Conservation (phyloP, 2,113 vertebrate species). For the Cygnus atratus region DNA sequence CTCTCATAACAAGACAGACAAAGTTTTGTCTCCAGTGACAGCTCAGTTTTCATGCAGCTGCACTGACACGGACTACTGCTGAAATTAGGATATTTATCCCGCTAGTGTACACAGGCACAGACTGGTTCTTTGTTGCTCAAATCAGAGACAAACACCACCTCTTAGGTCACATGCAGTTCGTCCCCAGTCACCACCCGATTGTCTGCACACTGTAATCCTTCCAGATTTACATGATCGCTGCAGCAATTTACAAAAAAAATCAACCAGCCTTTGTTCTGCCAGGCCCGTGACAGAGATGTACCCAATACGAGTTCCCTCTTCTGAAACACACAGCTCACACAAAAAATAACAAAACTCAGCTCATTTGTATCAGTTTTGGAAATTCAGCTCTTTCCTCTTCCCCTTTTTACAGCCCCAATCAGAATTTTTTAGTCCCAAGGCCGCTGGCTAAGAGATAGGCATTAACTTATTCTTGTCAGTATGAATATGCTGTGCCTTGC, state of each 20-base stretch:
- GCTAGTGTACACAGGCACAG: not conserved
- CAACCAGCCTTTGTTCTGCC: not conserved
- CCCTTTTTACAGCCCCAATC: not conserved
- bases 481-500: not conserved
- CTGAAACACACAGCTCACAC: not conserved
- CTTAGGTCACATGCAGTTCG: not conserved
- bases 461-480: not conserved
- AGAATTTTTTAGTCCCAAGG: not conserved
- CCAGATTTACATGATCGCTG: accelerated
- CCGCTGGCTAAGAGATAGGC: not conserved
- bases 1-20: constrained; percentile 25
- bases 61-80: not conserved
- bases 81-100: constrained; percentile 21
- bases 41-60: constrained; percentile 19
- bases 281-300: accelerated
- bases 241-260: not conserved
- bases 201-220: not conserved
- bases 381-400: not conserved
- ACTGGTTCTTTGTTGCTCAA: constrained; percentile 31
- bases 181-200: not conserved
- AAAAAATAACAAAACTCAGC: not conserved
- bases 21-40: constrained; percentile 37
- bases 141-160: not conserved
- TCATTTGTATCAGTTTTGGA: not conserved
- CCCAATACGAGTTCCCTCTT: not conserved